Percentiles rank a stretch among this genome's conserved stretches.
Conservation (phyloP, 2,113 vertebrate genomes). For the Typhlomys cinereus region DNA sequence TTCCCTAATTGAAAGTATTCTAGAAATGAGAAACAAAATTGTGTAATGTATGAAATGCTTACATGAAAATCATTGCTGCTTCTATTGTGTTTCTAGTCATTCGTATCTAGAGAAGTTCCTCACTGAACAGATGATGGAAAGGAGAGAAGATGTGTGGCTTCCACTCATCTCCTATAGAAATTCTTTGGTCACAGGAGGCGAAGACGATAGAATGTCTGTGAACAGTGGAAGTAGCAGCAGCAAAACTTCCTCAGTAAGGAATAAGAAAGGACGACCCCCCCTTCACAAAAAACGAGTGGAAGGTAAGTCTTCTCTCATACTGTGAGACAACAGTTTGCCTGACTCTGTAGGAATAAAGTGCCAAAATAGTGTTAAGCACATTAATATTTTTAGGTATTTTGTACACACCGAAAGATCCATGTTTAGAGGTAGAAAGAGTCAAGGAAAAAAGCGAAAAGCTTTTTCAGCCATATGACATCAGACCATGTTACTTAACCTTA, state of each 20-base stretch:
- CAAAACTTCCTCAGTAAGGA: conserved; percentile 96
- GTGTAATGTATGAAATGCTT: neutral
- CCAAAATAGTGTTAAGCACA: neutral
- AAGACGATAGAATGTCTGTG: conserved; percentile 97
- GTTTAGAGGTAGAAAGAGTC: neutral
- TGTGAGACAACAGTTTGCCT: neutral
- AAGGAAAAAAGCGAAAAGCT: neutral
- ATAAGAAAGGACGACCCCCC: conserved; percentile 96
- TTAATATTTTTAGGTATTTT: conserved; percentile 32
- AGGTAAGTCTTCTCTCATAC: conserved; percentile 84
- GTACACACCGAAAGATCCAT: neutral
- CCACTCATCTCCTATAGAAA: conserved; percentile 99
- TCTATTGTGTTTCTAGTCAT: conserved; percentile 87
- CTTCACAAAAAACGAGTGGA: conserved; percentile 97
- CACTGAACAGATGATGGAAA: conserved; percentile 98
- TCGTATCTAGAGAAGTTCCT: conserved; percentile 99
- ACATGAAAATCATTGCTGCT: conserved; percentile 18
- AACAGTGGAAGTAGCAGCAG: conserved; percentile 97
- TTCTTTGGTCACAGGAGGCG: conserved; percentile 96
- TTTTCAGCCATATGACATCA: neutral
- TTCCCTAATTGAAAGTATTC: neutral
- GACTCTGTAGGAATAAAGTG: neutral
- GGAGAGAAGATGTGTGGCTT: conserved; percentile 98
- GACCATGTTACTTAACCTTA: conserved; percentile 2
- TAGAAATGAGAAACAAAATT: conserved; percentile 23